These are phyloP conservation scores for Tolypeutes matacus DNA, from an alignment of 2,797 vertebrate genomes.

Conservation along the genomic window DNA sequence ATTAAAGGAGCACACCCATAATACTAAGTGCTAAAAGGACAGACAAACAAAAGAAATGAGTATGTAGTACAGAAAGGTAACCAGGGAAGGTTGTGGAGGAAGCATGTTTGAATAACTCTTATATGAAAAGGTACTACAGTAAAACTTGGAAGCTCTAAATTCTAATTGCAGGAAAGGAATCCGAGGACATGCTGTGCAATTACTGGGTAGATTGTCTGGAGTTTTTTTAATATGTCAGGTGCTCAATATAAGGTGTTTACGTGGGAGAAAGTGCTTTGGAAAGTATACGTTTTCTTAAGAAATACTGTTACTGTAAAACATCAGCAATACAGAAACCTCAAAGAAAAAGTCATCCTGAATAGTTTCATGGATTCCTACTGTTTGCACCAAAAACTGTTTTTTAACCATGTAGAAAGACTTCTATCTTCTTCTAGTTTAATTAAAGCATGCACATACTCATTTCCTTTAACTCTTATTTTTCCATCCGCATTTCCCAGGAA, in stretches of 20 bases:
- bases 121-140: neutral
- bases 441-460: neutral
- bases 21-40: neutral
- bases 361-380: neutral
- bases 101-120: neutral
- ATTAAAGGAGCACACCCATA: neutral
- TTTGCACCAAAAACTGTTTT: conserved; percentile 8
- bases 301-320: conserved; percentile 21
- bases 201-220: neutral
- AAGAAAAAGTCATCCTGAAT: conserved; percentile 30
- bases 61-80: neutral
- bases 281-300: conserved; percentile 7
- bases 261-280: neutral
- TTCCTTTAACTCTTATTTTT: neutral
- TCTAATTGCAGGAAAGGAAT: neutral
- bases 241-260: conserved; percentile 9
- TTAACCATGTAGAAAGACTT: neutral
- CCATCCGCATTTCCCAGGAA: neutral
- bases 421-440: conserved; percentile 12
- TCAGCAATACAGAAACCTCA: neutral
- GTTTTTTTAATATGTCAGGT: neutral
- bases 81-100: neutral
- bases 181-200: neutral
- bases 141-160: neutral
- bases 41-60: neutral